Evolutionary conservation across 2,797 vertebrate species (phyloP), one percentile per base, ranked within the genome.

Genomic region (Microctenopoma lineatum): DNA sequence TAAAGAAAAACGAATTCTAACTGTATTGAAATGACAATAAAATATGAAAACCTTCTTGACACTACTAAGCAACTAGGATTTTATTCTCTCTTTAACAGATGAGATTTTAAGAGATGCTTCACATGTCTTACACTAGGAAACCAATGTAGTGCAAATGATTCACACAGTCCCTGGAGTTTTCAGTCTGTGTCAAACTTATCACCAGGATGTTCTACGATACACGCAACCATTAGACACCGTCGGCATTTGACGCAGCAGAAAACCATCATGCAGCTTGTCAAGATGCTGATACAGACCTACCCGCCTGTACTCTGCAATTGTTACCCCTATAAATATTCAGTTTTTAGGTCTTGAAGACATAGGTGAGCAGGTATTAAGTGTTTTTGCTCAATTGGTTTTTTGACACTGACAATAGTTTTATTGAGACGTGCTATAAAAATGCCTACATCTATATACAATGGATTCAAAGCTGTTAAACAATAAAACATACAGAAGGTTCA

Each of bases 11-110:
- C 36, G 76, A 55, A 70, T 71, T 70, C 3, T 51, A 53, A 74
- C 46, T 79, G 46, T 75, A 60, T 54, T 69, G 52, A 75, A 57
- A 69, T 48, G 39, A 13, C 47, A 84, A 81, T 87, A 83, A 80
- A 85, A 60, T 5, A 57, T 25, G 16, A 1, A 81, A 67, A 39
- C 9, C 14, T 42, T 42, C 8, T 34, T 16, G 52, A 7, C 13
- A 65, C 14, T 36, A 8, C n/a, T 15, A 36, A 7, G 5, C 12
- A 15, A 7, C 14, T 42, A 15, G 41, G 41, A 26, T 11, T 29
- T 25, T 26, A 27, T 60, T 61, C 21, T 12, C 18, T 32, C 29
- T 32, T 32, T 32, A 1, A 32, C 29, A 32, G 29, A 32, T 5
- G 5, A 10, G 9, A 38, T 38, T 38, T 38, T 11, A 38, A 38